A percentile compares a stretch with the other conserved stretches of the same genome.
Evolutionary conservation across 2,888 invertebrate species (phyloP).

Genomic region (Macrophya annulata): DNA sequence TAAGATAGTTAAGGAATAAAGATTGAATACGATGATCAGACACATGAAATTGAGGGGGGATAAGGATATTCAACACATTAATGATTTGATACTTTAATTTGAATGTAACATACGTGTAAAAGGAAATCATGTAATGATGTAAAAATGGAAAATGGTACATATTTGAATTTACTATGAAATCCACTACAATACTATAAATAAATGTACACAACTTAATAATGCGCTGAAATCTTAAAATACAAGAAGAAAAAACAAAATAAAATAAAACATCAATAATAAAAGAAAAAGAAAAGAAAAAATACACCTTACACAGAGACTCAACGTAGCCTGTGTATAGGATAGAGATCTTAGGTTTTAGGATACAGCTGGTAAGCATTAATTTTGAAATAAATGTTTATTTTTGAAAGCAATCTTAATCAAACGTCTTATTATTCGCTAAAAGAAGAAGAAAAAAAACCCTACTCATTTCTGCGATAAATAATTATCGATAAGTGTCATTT

Average conservation of each 20-base stretch:
- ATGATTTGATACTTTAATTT: slow-evolving; percentile 64
- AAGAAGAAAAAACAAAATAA: not conserved
- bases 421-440: not conserved
- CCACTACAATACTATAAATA: slow-evolving; percentile 69
- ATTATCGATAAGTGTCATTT: not conserved
- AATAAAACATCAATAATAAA: not conserved
- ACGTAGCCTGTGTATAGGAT: slow-evolving; percentile 70
- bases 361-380: slow-evolving; percentile 78
- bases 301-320: slow-evolving; percentile 67
- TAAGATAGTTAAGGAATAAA: slow-evolving; percentile 12
- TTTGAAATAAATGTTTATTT: slow-evolving; percentile 79
- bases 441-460: not conserved
- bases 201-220: slow-evolving; percentile 70
- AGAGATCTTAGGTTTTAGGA: slow-evolving; percentile 76
- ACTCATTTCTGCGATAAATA: not conserved
- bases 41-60: not conserved
- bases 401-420: slow-evolving; percentile 75
- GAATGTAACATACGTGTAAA: slow-evolving; percentile 71
- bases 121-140: slow-evolving; percentile 70
- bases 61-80: not conserved
- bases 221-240: slow-evolving; percentile 68
- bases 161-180: slow-evolving; percentile 67
- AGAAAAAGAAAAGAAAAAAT: not conserved
- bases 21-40: not conserved
- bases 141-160: slow-evolving; percentile 63